These are phyloP conservation scores for Lochmaea capreae DNA, from an alignment of 2,888 invertebrate genomes.

Conservation along the genomic window DNA sequence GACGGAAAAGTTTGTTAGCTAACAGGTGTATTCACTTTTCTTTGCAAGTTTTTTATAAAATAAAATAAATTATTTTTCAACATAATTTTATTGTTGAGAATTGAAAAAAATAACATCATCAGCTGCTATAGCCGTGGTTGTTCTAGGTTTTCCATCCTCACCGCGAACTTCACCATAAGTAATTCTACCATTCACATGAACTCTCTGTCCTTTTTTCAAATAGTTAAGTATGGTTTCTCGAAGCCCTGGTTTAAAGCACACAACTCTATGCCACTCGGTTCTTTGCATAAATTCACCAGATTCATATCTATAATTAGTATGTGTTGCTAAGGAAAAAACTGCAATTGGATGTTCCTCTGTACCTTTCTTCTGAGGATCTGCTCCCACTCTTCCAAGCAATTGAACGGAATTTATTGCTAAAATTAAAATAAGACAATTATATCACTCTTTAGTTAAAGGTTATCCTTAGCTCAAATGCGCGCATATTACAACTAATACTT, in stretches of 20 bases:
- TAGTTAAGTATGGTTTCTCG: constrained; percentile 83
- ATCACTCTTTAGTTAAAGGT: neutral
- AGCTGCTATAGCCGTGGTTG: constrained; percentile 85
- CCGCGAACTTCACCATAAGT: constrained; percentile 88
- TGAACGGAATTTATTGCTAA: constrained; percentile 86
- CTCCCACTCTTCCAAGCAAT: constrained; percentile 87
- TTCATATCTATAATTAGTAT: constrained; percentile 84
- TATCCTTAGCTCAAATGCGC: no score
- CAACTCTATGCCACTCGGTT: constrained; percentile 77
- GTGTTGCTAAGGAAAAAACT: constrained; percentile 91
- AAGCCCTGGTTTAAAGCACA: constrained; percentile 86
- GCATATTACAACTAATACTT: no score
- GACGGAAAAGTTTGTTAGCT: no score
- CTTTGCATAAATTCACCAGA: constrained; percentile 84
- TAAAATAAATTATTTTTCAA: neutral
- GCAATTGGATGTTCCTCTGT: constrained; percentile 85
- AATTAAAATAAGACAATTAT: constrained; percentile 46
- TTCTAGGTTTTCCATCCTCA: constrained; percentile 77
- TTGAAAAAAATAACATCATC: constrained; percentile 90
- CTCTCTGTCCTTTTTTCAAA: constrained; percentile 87
- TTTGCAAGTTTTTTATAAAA: neutral
- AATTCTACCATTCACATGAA: constrained; percentile 84
- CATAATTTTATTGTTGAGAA: constrained; percentile 22
- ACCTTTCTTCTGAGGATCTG: constrained; percentile 89
- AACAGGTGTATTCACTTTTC: no score